Base-by-base conservation (phyloP, 2,888 invertebrate species). In the Dryadula phaetusa region DNA sequence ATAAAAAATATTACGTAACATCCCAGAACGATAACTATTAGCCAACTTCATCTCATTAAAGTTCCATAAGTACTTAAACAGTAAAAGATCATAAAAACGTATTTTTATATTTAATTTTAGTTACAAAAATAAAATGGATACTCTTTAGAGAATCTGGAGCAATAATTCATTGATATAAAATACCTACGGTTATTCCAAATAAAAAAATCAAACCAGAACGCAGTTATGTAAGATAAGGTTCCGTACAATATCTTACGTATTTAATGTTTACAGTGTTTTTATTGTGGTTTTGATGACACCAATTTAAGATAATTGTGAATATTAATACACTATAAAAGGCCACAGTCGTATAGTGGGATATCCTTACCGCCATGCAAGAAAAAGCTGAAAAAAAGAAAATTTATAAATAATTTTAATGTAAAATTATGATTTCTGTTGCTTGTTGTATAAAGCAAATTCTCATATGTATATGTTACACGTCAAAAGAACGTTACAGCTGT, bases 51-150 rank as follows among this genome's bases (percentile, higher is more conserved):
- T 14, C 14, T 37, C 46, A 64, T 54, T 61, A 54, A 62, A 69
- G 54, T 47, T 53, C 52, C 16, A 37, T 37, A 54, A 34, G 46
- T 47, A 53, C 52, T 63, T 44, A 40, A 64, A 37, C 25, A 65
- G 18, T 64, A 68, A 16, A 62, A 69, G 37, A 69, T 58, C 62
- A 44, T 69, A 62, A 56, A 56, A 66, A 69, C 22, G 52, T 37
- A 40, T 32, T 52, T 52, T 53, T 61, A 54, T 47, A 37, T 6
- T 64, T 66, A 62, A 58, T 44, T 56, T 44, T 58, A 58, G 58
- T 62, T 62, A 42, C 7, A 28, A 62, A 46, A 47, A 62, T 47
- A 62, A 65, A 18, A 40, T 22, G 22, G n/a, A 62, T 60, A 66
- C 16, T 49, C 34, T 64, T 44, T 64, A 32, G 34, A 37, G 47